Base-by-base conservation (phyloP, 1,140 invertebrate genomes). In the Asbolus verrucosus region DNA sequence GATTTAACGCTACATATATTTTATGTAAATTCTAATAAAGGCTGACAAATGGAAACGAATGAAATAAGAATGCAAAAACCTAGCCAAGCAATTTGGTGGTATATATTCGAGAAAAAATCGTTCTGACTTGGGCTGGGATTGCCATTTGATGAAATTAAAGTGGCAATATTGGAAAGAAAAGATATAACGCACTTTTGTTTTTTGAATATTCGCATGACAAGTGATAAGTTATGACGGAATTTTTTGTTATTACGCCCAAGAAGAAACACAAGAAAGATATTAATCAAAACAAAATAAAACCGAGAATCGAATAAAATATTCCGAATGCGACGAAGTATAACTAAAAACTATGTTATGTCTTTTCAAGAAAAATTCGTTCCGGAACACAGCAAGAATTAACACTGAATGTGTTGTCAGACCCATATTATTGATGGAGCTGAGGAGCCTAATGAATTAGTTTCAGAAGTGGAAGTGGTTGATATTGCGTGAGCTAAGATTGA, bases 91-190 rank as follows among this genome's bases (percentile, higher is more conserved):
- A 38, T 38, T 11, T 38, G 2, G 4, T 38, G 33, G 33, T n/a
- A 38, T 38, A 2, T 4, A 38, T 38, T 38, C 11, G 33, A 38
- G 4, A 38, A 11, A 38, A 38, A 38, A 6, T 38, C 33, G 4
- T n/a, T 38, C 33, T 9, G 9, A 30, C 24, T 27, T 27, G 24
- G 8, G 24, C 24, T 13, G 4, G 11, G n/a, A 38, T 38, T 38
- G 33, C n/a, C 33, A 4, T 38, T 38, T 38, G 4, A 11, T 38
- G n/a, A 38, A 38, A 38, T 38, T 38, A 38, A 38, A 38, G 33
- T 38, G 6, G 33, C 33, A n/a, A 38, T 38, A 38, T 38, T 38
- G 11, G 9, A 30, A 30, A 30, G 9, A 30, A 5, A 30, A 30
- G 27, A 5, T 30, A n/a, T n/a, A n/a, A n/a, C n/a, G n/a, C n/a